These are phyloP conservation scores for Drosophila lini DNA, from an alignment of 1,140 invertebrate genomes.

Conservation along the genomic window DNA sequence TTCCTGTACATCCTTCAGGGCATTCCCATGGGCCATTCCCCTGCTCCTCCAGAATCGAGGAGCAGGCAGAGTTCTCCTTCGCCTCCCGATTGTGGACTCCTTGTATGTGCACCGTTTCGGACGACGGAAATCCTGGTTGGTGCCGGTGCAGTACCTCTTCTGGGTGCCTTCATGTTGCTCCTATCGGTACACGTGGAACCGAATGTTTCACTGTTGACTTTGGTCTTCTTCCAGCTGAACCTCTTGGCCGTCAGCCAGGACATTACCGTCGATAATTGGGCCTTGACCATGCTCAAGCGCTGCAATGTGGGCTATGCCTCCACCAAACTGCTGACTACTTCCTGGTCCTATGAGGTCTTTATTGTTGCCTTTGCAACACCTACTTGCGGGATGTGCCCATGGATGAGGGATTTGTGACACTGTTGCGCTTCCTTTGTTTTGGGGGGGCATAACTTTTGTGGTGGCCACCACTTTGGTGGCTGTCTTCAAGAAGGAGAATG, in stretches of 20 bases:
- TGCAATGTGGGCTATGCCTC: slow-evolving; percentile 95
- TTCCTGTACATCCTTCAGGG: slow-evolving; percentile 98
- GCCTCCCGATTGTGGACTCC: slow-evolving; percentile 98
- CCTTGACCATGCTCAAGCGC: slow-evolving; percentile 87
- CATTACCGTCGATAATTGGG: slow-evolving; percentile 99
- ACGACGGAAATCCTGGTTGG: slow-evolving; percentile 97
- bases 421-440: slow-evolving; percentile 94
- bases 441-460: slow-evolving; percentile 97
- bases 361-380: slow-evolving; percentile 98
- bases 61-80: slow-evolving; percentile 99
- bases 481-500: slow-evolving; percentile 79
- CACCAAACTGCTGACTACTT: slow-evolving; percentile 99
- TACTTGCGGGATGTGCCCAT: slow-evolving; percentile 92
- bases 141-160: slow-evolving; percentile 94
- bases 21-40: slow-evolving; percentile 97
- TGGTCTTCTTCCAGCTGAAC: slow-evolving; percentile 96
- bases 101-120: slow-evolving; percentile 93
- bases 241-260: slow-evolving; percentile 99
- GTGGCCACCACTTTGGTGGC: slow-evolving; percentile 96
- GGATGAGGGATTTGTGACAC: slow-evolving; percentile 91
- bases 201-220: slow-evolving; percentile 92
- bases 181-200: slow-evolving; percentile 92
- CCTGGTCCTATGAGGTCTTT: slow-evolving; percentile 97
- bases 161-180: slow-evolving; percentile 93
- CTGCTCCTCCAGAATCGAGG: slow-evolving; percentile 96